Evolutionary conservation across 2,113 vertebrate genomes (phyloP), one percentile per base, ranked within the genome.

Genomic region (Callaeas wilsoni): DNA sequence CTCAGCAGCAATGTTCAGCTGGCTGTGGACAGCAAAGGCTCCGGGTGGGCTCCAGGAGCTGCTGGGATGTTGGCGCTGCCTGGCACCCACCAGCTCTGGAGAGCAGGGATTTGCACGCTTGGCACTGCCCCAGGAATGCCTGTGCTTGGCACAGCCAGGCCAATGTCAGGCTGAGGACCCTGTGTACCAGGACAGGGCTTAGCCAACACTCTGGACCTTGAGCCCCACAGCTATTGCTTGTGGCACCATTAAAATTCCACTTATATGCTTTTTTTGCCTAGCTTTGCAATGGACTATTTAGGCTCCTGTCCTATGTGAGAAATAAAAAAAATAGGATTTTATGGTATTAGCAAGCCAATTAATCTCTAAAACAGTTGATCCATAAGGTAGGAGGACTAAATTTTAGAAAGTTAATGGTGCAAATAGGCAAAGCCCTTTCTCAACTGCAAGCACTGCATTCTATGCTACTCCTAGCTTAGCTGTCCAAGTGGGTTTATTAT

Each of bases 321-420:
- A 82, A 82, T 63, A 67, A 39, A 92, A 91, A 89, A 85, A 87
- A 1, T 5, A n/a, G 65, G 49, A 57, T 76, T 95, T 96, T 37
- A 69, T 49, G 70, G 90, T 77, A 89, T 92, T 94, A 95, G 60
- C 4, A 7, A 77, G n/a, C 27, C 39, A 95, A 73, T 91, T 96
- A 90, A 90, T 94, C 64, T 93, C 85, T 81, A 56, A 64, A 96
- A 71, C 60, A 89, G 76, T 49, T 93, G 85, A 93, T 89, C 79
- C 84, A 67, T 83, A 90, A 87, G 74, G 87, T 71, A 89, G 70
- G 59, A 94, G 75, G 55, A 67, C 90, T 93, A 64, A 80, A 87
- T 92, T 94, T 91, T 84, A 73, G 39, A 29, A 84, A 65, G 90
- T 80, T 94, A 95, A 96, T 95, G 89, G 85, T 87, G 93, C 89